Conservation (phyloP, 2,888 invertebrate genomes). For the Apamea sordens region DNA sequence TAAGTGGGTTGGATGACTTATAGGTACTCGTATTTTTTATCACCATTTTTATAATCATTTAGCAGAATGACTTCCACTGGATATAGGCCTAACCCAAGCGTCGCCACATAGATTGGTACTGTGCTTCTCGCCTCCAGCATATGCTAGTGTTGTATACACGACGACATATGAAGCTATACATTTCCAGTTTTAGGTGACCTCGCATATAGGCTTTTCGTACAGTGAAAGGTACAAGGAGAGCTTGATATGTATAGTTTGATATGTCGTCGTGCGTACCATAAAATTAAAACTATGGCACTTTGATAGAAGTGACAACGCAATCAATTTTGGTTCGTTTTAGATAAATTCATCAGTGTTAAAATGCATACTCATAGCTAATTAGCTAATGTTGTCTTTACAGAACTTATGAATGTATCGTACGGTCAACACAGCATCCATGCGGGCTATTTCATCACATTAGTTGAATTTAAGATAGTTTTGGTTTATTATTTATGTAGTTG, state of each 20-base stretch:
- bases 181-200: too few species aligned
- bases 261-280: too few species aligned
- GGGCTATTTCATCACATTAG: slow-evolving; percentile 1
- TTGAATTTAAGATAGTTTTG: slow-evolving; percentile 4
- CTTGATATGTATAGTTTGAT: too few species aligned
- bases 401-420: slow-evolving; percentile 14
- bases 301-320: too few species aligned
- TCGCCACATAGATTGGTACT: too few species aligned
- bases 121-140: background rate
- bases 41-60: background rate
- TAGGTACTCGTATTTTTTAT: background rate
- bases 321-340: background rate
- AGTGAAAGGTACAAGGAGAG: too few species aligned
- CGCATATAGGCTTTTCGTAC: too few species aligned
- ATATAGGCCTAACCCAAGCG: background rate
- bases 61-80: background rate
- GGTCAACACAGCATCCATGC: background rate
- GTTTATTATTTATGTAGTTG: slow-evolving; percentile 23
- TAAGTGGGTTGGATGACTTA: background rate
- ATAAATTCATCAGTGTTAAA: background rate
- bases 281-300: background rate
- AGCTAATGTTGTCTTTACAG: background rate
- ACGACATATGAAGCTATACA: too few species aligned
- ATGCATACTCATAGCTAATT: background rate
- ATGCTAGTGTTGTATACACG: too few species aligned